These are phyloP conservation scores for Caenorhabditis latens DNA, from an alignment of 1,140 invertebrate species.

Conservation along the genomic window DNA sequence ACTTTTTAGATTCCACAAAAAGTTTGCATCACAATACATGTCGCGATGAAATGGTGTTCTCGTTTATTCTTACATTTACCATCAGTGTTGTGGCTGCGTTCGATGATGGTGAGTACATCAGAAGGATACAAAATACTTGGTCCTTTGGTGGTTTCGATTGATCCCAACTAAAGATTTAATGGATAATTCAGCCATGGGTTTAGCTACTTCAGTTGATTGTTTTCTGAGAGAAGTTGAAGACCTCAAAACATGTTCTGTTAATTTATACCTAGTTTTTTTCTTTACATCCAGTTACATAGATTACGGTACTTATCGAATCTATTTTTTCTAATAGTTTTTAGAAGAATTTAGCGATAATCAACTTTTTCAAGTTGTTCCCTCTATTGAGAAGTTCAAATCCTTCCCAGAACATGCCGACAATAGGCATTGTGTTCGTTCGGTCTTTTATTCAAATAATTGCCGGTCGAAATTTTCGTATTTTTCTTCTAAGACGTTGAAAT, in stretches of 20 bases:
- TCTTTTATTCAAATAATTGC: too few species aligned
- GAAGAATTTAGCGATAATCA: neutral
- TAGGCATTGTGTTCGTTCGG: neutral
- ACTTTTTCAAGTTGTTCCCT: neutral
- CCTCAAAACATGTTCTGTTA: too few species aligned
- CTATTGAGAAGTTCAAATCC: neutral
- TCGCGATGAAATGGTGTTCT: slow-evolving; percentile 60
- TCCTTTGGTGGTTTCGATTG: neutral
- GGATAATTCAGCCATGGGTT: neutral
- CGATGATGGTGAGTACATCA: slow-evolving; percentile 58
- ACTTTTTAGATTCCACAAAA: neutral
- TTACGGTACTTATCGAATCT: too few species aligned
- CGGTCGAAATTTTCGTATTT: too few species aligned
- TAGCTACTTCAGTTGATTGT: too few species aligned
- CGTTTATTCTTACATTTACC: slow-evolving; percentile 64
- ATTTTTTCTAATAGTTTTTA: too few species aligned
- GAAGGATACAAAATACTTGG: neutral
- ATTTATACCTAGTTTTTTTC: too few species aligned
- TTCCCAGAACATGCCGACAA: neutral
- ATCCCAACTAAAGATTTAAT: neutral
- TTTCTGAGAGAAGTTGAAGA: too few species aligned
- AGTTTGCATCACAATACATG: slow-evolving; percentile 4
- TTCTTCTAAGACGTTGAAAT: neutral
- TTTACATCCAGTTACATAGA: too few species aligned
- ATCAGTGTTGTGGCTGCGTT: slow-evolving; percentile 60